These are phyloP conservation scores for Meandrina meandrites DNA, from an alignment of 92 coral and sea anemone species.

Conservation along the genomic window DNA sequence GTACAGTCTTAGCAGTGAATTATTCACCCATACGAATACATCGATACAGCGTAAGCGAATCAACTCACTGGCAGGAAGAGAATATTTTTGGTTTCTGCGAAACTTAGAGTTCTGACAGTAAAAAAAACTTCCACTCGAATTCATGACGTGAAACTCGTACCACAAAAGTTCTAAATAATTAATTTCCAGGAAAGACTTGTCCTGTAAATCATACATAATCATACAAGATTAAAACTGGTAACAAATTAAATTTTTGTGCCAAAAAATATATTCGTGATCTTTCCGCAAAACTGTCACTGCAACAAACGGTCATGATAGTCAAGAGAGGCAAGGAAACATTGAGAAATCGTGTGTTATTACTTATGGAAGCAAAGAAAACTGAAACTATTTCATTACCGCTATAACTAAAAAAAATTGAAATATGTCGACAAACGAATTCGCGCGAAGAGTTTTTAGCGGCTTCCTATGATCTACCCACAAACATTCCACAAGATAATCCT, in stretches of 20 bases:
- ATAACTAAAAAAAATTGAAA: no score
- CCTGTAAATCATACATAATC: background rate
- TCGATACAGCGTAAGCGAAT: background rate
- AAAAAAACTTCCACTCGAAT: background rate
- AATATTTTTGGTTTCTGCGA: background rate
- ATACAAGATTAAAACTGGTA: background rate
- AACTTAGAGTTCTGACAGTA: background rate
- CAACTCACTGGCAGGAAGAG: background rate
- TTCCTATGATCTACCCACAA: background rate
- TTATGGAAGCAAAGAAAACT: background rate
- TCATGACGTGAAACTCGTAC: background rate
- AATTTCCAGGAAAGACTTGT: background rate
- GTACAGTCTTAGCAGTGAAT: background rate
- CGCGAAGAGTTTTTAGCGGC: background rate
- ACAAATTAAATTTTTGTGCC: background rate
- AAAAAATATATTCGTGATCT: background rate
- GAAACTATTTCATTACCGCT: background rate
- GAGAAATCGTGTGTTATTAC: no score
- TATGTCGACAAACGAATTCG: background rate
- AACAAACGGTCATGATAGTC: background rate
- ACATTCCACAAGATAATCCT: background rate
- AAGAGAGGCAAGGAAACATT: no score
- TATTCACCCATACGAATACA: background rate
- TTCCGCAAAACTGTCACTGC: background rate
- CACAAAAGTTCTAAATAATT: background rate